Evolutionary conservation across 2,888 invertebrate species (phyloP), one percentile per base, ranked within the genome.

Genomic region (Hololepta plana): DNA sequence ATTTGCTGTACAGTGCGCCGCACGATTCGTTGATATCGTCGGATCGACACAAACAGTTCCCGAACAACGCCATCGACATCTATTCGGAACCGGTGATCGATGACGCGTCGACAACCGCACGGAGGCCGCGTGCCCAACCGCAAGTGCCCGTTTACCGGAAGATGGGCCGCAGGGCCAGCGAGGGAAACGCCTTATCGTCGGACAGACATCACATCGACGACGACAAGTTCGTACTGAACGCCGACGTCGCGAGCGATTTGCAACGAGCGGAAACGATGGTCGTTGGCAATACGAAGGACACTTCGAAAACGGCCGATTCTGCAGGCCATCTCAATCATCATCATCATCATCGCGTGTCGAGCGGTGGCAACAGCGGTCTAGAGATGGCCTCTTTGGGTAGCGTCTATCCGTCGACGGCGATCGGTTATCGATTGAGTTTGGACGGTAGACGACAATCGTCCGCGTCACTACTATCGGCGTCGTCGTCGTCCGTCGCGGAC

Each of bases 401-500:
- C 33, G n/a, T n/a, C n/a, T n/a, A n/a, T n/a, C n/a, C n/a, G n/a
- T 39, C 43, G 7, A 46, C 43, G 34, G 41, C 49, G 5, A 48
- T 52, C 3, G 53, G 54, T 7, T 60, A 57, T 19, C 44, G 62
- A 28, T 42, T 57, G 30, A 60, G 59, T 38, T 41, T 60, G 17
- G 56, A 58, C 15, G 47, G 40, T 21, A 68, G 72, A 20, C 43
- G 51, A n/a, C 31, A 34, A 23, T 49, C 49, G 43, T 70, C 72
- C 1, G 62, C 66, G 37, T 62, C 63, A 19, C 64, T 67, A 2
- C n/a, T n/a, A n/a, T n/a, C n/a, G n/a, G n/a, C n/a, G n/a, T 50
- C 67, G 34, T 63, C 64, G 27, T 72, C 72, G 21, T 72, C 72
- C 23, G 47, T 59, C 2, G 65, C 66, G 24, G 61, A 67, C 33